A percentile compares a stretch with the other conserved stretches of the same genome.
phyloP scores from a whole-genome alignment of 2,797 vertebrate species.

The Alosa sapidissima region DNA sequence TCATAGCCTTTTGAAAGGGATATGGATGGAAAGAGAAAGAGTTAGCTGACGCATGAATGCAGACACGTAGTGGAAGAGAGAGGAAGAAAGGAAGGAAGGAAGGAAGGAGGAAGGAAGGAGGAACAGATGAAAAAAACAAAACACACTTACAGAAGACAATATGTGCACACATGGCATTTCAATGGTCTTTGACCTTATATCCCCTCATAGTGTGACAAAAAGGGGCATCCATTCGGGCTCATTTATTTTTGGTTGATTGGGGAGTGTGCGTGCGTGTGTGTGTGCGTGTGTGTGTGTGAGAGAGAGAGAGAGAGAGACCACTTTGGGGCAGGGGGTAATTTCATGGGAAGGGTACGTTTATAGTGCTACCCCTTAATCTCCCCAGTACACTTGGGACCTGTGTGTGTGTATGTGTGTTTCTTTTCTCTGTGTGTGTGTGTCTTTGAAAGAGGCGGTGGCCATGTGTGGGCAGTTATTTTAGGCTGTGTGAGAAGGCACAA shows the following conservation, averaged over 20 bases:
- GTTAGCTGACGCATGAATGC: background rate
- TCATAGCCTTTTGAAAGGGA: background rate
- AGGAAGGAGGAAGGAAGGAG: too few relatives aligned
- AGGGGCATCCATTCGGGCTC: background rate
- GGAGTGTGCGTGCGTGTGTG: background rate
- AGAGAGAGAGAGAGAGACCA: background rate
- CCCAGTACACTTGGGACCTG: background rate
- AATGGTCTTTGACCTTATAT: background rate
- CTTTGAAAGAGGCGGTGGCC: background rate
- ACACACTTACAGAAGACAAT: background rate
- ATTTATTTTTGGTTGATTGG: background rate
- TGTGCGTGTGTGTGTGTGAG: background rate
- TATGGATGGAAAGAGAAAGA: too few relatives aligned
- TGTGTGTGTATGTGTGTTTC: background rate
- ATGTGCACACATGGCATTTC: background rate
- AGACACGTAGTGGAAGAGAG: background rate
- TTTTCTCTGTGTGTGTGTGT: background rate
- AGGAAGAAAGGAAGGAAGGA: background rate
- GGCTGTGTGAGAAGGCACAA: background rate
- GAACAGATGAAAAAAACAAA: background rate
- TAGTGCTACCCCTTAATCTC: background rate
- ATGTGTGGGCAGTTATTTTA: slow-evolving; percentile 2
- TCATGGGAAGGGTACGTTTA: background rate
- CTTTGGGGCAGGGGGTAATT: background rate
- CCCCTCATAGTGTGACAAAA: background rate